Conservation (phyloP, 2,888 invertebrate genomes). For the Ichneumoninae sp. region DNA sequence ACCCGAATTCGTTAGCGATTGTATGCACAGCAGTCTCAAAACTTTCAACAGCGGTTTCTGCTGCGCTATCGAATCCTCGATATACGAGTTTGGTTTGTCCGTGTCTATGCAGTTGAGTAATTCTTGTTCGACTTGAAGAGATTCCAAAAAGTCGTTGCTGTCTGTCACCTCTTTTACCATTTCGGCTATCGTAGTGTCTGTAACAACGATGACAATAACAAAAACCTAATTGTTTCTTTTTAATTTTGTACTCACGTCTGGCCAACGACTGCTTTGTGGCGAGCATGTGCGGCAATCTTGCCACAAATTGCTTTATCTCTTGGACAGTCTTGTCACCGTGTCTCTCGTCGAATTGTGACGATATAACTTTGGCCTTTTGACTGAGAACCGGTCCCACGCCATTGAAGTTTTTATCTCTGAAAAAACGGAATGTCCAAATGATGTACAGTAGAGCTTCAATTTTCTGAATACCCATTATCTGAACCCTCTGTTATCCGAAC, state of each 20-base stretch:
- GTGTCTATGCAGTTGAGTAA: conserved; percentile 96
- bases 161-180: conserved; percentile 94
- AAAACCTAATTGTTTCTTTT: background rate
- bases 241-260: conserved; percentile 83
- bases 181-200: conserved; percentile 96
- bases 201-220: conserved; percentile 55
- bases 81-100: conserved; percentile 94
- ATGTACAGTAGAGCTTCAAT: background rate
- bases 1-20: conserved; percentile 96
- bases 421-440: conserved; percentile 18
- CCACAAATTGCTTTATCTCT: conserved; percentile 97
- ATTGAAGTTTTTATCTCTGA: conserved; percentile 96
- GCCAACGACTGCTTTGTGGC: conserved; percentile 94
- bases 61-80: conserved; percentile 96
- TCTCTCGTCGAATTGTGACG: conserved; percentile 93
- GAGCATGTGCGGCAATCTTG: conserved; percentile 94
- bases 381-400: conserved; percentile 94
- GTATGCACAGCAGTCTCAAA: conserved; percentile 95
- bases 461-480: too few relatives aligned
- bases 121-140: conserved; percentile 94
- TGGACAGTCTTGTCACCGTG: conserved; percentile 95
- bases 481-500: too few relatives aligned
- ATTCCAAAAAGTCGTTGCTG: conserved; percentile 91
- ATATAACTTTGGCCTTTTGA: conserved; percentile 94
- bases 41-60: conserved; percentile 93